Conservation (phyloP, 2,113 vertebrate genomes). For the Copsychus sechellarum region DNA sequence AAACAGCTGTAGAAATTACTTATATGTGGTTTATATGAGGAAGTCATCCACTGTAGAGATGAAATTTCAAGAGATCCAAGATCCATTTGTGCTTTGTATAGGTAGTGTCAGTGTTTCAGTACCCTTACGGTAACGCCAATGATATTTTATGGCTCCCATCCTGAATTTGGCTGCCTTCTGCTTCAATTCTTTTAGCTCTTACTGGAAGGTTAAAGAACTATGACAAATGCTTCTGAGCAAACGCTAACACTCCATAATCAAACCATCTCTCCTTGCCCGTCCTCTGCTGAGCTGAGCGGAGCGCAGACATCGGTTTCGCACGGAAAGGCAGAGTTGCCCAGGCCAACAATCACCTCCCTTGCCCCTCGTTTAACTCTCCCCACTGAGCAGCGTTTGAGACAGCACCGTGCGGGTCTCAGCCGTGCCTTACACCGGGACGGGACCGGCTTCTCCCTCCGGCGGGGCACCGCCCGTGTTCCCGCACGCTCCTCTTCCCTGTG, state of each 20-base stretch:
- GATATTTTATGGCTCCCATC: neutral
- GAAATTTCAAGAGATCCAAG: neutral
- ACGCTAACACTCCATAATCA: rapidly evolving
- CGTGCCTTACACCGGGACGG: rapidly evolving
- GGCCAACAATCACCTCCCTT: rapidly evolving
- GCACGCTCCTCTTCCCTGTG: neutral
- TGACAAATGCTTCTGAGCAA: neutral
- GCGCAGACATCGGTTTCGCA: rapidly evolving
- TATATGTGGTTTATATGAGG: neutral
- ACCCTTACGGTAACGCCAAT: rapidly evolving
- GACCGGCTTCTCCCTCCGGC: rapidly evolving
- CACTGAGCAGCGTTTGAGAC: rapidly evolving
- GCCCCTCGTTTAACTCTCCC: too few relatives aligned
- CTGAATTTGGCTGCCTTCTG: neutral
- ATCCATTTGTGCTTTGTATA: neutral
- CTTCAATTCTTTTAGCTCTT: neutral
- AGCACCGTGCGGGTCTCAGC: rapidly evolving
- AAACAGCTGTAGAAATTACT: neutral
- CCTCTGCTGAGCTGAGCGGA: neutral
- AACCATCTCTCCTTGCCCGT: neutral
- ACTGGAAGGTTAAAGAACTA: neutral
- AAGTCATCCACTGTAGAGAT: neutral
- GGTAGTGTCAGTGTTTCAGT: neutral
- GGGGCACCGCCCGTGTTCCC: neutral
- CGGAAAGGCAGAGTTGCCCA: rapidly evolving